Evolutionary conservation across 1,140 invertebrate genomes (phyloP), one percentile per base, ranked within the genome.

Genomic region (Magallana gigas): DNA sequence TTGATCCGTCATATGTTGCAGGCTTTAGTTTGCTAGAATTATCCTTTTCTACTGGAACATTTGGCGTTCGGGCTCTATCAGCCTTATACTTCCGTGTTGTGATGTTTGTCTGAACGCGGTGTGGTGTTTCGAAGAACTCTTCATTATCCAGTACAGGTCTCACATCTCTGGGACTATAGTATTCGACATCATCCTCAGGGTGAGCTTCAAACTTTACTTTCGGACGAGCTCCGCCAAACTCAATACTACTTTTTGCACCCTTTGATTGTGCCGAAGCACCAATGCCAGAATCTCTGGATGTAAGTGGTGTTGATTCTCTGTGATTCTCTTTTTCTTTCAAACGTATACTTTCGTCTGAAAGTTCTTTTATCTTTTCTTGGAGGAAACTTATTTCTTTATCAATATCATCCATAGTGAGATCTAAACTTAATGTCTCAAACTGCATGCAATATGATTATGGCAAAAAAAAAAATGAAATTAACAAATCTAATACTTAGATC

Each of bases 1-100:
- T 59, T 23, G 57, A 14, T 8, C 82, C 82, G 56, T 83, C 82
- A 68, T 64, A 87, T n/a, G 80, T 83, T 57, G 60, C 80, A 18
- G 85, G 85, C 16, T 82, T 87, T 81, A 81, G 48, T 1, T 14
- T 81, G n/a, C n/a, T n/a, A 8, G n/a, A 18, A 18, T 18, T 68
- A n/a, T 23, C 48, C 4, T 23, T 48, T 81, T 36, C 5, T 81
- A 23, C 7, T 7, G 12, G 48, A 11, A n/a, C 29, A 14, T 5
- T 9, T 36, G 36, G 36, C 36, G 36, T 9, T 14, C 29, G 14
- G 29, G 48, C 8, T 11, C 14, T 36, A 14, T 11, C 56, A 14
- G 12, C 48, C 9, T 14, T 57, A 11, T 8, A 9, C 48, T 81
- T 81, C 29, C 76, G 76, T 14, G 29, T 48, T 81, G 36, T 56